Evolutionary conservation across 1,140 invertebrate species (phyloP).

Genomic region (Samia ricini): DNA sequence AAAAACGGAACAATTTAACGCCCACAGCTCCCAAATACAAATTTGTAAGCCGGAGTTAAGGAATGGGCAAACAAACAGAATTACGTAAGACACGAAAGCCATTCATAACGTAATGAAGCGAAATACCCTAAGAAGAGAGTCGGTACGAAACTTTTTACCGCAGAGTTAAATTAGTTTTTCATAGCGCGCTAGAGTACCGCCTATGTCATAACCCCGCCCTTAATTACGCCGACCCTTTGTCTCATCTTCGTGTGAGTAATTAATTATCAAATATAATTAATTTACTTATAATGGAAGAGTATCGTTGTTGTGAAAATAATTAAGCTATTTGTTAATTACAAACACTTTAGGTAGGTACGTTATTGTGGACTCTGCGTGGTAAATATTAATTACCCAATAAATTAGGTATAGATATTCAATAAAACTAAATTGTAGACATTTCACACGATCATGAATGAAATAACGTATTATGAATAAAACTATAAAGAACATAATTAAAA

Average conservation of each 20-base stretch:
- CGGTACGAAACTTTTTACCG: slow-evolving; percentile 43
- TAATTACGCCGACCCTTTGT: slow-evolving; percentile 54
- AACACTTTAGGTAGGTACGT: slow-evolving; percentile 20
- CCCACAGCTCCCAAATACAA: slow-evolving; percentile 19
- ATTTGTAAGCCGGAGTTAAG: slow-evolving; percentile 12
- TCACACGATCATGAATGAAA: too few species aligned
- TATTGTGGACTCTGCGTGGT: too few species aligned
- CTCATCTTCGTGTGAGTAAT: slow-evolving; percentile 60
- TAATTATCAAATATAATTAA: slow-evolving; percentile 65
- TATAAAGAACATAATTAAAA: too few species aligned
- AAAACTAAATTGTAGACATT: too few species aligned
- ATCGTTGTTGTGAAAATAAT: slow-evolving; percentile 46
- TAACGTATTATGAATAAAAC: too few species aligned
- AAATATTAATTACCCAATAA: too few species aligned
- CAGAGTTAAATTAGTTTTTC: slow-evolving; percentile 67
- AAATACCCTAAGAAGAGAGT: slow-evolving; percentile 11
- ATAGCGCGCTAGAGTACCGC: slow-evolving; percentile 36
- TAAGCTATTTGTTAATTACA: slow-evolving; percentile 55
- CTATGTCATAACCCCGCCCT: slow-evolving; percentile 44
- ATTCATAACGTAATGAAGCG: slow-evolving; percentile 48
- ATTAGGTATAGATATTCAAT: too few species aligned
- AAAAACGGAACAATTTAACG: neutral
- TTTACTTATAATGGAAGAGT: slow-evolving; percentile 53
- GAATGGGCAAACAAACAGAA: slow-evolving; percentile 42
- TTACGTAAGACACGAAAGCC: slow-evolving; percentile 41